A percentile compares a stretch with the other conserved stretches of the same genome.
phyloP scores from a whole-genome alignment of 1,140 invertebrate species.

The Teleogryllus occipitalis region DNA sequence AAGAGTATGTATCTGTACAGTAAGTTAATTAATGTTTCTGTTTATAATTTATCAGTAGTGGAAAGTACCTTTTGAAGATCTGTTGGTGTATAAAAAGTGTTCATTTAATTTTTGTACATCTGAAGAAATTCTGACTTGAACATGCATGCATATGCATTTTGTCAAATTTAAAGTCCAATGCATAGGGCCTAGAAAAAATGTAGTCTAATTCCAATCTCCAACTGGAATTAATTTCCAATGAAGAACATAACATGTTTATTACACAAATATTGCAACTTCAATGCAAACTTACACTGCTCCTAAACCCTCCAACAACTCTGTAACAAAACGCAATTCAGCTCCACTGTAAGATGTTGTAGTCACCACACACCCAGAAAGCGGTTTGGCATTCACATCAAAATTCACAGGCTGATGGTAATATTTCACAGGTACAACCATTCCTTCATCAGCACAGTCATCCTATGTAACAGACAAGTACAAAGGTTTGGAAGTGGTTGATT shows the following conservation, averaged over 20 bases:
- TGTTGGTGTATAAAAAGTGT: not conserved
- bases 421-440: constrained; percentile 44
- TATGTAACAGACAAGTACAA: constrained; percentile 20
- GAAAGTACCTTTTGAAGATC: no score
- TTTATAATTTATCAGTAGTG: no score
- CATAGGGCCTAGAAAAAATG: no score
- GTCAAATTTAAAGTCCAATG: not conserved
- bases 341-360: constrained; percentile 66
- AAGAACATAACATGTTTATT: no score
- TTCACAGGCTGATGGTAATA: constrained; percentile 56
- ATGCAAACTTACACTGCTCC: constrained; percentile 53
- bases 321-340: constrained; percentile 60
- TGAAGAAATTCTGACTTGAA: not conserved
- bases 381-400: constrained; percentile 38
- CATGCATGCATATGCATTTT: not conserved
- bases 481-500: no score
- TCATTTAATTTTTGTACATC: no score
- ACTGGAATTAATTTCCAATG: no score
- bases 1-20: no score
- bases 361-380: constrained; percentile 61
- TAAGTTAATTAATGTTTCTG: no score
- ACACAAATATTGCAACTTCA: not conserved
- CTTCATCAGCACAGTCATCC: constrained; percentile 52
- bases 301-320: constrained; percentile 54
- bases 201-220: no score